These are phyloP conservation scores for Hyalella azteca DNA, from an alignment of 2,888 invertebrate genomes.

Conservation along the genomic window DNA sequence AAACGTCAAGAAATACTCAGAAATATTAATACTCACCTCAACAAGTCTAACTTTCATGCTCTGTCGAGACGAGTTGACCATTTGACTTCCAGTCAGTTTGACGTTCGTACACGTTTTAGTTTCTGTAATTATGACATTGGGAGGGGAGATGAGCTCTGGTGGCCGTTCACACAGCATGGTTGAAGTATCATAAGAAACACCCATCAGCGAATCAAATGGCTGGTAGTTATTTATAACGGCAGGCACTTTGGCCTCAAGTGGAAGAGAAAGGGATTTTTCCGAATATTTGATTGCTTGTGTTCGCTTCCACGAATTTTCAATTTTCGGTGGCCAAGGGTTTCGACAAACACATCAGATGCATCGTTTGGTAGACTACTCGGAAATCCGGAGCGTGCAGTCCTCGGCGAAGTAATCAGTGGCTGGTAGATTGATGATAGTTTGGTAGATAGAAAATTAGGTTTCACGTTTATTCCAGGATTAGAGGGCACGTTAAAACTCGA, in stretches of 20 bases:
- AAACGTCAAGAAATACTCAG: too few relatives aligned
- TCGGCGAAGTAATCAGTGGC: too few relatives aligned
- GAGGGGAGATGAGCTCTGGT: conserved; percentile 47
- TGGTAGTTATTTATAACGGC: background rate
- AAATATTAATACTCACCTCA: conserved; percentile 45
- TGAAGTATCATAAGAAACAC: background rate
- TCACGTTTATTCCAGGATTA: too few relatives aligned
- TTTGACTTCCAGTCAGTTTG: conserved; percentile 13
- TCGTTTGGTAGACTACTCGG: background rate
- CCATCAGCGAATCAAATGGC: conserved; percentile 1
- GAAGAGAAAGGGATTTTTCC: background rate
- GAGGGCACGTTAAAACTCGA: conserved; percentile 10
- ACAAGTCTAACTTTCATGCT: conserved; percentile 52
- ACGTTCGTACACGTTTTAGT: conserved; percentile 17
- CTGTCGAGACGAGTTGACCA: conserved; percentile 33
- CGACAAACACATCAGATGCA: background rate
- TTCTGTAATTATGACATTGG: conserved; percentile 51
- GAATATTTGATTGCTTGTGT: background rate
- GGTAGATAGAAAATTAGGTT: too few relatives aligned
- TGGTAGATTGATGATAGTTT: too few relatives aligned
- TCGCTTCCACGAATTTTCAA: background rate
- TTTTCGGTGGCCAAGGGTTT: background rate
- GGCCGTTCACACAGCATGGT: conserved; percentile 50
- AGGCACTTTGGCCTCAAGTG: background rate
- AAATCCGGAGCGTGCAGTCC: too few relatives aligned